Conservation (phyloP, 2,113 vertebrate genomes). For the Dicentrarchus labrax region DNA sequence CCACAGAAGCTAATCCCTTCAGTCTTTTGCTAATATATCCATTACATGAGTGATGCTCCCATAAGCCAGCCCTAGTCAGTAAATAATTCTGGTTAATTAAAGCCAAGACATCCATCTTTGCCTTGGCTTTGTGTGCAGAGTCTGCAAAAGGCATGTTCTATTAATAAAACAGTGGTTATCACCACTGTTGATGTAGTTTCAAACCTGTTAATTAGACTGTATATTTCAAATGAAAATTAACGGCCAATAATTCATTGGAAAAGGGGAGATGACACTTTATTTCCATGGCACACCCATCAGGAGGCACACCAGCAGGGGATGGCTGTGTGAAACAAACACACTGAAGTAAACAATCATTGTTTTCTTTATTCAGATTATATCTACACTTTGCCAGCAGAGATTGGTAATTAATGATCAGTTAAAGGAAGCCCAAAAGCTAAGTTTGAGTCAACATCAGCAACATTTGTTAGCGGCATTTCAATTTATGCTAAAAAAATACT, state of each 20-base stretch:
- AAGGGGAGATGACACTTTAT: conserved; percentile 50
- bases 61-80: conserved; percentile 78
- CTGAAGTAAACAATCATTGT: conserved; percentile 16
- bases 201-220: conserved; percentile 78
- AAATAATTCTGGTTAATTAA: conserved; percentile 86
- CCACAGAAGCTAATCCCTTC: conserved; percentile 78
- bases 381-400: background rate
- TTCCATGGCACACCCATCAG: conserved; percentile 21
- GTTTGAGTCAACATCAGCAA: background rate
- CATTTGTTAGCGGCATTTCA: background rate
- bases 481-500: background rate
- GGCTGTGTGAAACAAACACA: conserved; percentile 5
- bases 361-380: conserved; percentile 15
- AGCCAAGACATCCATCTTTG: conserved; percentile 82
- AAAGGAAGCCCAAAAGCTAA: conserved; percentile 24
- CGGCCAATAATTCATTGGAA: conserved; percentile 65
- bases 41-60: conserved; percentile 84
- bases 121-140: conserved; percentile 72
- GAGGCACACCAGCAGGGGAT: conserved; percentile 14
- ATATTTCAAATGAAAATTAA: conserved; percentile 74
- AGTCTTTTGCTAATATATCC: conserved; percentile 84
- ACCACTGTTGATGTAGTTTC: conserved; percentile 73
- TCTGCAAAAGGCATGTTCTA: conserved; percentile 75
- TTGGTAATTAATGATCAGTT: conserved; percentile 42
- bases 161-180: conserved; percentile 81